Evolutionary conservation across 2,113 vertebrate species (phyloP).

Genomic region (Uria lomvia): DNA sequence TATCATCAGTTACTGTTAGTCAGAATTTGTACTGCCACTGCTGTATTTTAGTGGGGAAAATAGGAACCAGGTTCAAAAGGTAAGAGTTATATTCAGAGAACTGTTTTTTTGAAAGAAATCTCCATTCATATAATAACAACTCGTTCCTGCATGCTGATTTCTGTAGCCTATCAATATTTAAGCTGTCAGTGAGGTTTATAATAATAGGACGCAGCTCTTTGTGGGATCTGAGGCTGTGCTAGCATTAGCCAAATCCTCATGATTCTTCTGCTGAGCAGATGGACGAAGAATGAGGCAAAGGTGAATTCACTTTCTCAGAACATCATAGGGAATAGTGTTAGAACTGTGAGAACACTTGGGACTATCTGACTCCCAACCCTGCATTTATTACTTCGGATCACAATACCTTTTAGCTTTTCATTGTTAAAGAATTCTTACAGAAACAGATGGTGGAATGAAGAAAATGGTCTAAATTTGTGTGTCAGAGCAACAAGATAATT

Average conservation of each 20-base stretch:
- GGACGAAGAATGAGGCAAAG: not conserved
- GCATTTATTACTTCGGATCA: not conserved
- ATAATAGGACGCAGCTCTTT: not conserved
- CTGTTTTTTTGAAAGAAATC: not conserved
- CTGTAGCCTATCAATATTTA: conserved; percentile 16
- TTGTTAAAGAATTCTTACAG: not conserved
- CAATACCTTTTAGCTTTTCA: not conserved
- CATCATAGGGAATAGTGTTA: not conserved
- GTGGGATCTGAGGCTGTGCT: not conserved
- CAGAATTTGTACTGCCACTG: conserved; percentile 46
- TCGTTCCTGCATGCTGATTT: not conserved
- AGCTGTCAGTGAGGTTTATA: not conserved
- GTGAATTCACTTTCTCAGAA: not conserved
- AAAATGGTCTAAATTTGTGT: not conserved
- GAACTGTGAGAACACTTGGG: not conserved
- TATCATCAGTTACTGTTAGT: conserved; percentile 56
- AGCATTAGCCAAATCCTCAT: not conserved
- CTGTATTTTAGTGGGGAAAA: not conserved
- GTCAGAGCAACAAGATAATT: not conserved
- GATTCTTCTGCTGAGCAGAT: conserved; percentile 2
- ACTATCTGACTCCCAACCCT: not conserved
- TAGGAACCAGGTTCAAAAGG: not conserved
- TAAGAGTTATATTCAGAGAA: not conserved
- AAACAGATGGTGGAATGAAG: not conserved
- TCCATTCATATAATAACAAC: not conserved